Evolutionary conservation across 2,888 invertebrate species (phyloP), one percentile per base, ranked within the genome.

Genomic region (Metopia argyrocephala): DNA sequence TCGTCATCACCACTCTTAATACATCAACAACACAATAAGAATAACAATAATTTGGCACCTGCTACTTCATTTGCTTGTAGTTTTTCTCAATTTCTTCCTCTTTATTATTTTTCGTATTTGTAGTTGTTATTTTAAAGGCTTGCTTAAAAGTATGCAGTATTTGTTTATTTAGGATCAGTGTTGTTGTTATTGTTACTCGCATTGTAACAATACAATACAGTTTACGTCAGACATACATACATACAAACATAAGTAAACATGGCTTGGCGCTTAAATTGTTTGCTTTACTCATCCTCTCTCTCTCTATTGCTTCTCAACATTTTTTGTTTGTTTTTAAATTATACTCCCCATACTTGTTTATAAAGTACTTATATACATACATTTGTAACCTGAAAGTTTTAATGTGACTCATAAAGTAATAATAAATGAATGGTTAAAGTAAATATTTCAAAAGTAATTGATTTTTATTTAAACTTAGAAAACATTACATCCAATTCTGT

Each of bases 1-100:
- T 78, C 78, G 80, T 81, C 80, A 81, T 56, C 71, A 50, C 57
- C 62, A 76, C 64, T 45, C n/a, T n/a, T n/a, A n/a, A n/a, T n/a
- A n/a, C 57, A 76, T 64, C 62, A 71, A 45, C 66, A 23, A 65
- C 54, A 56, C 62, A 62, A 52, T 9, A 20, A 7, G 25, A 52
- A 62, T 68, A 68, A 61, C 4, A 28, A 7, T 45, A 50, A 56
- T 80, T 73, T 81, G 73, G 80, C 80, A 81, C 80, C 80, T 81
- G 80, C 74, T 81, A 68, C 57, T 71, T 80, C 1, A 25, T 18
- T 69, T 57, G 46, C 4, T 48, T 45, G 54, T 56, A 48, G 45
- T 52, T 31, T 61, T 70, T 50, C 52, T 28, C 6, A 50, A 52
- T 56, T 54, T 66, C 21, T 66, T 79, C 27, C 25, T 71, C 27